Evolutionary conservation across 2,113 vertebrate genomes (phyloP), one percentile per base, ranked within the genome.

Genomic region (Pluvialis apricaria): DNA sequence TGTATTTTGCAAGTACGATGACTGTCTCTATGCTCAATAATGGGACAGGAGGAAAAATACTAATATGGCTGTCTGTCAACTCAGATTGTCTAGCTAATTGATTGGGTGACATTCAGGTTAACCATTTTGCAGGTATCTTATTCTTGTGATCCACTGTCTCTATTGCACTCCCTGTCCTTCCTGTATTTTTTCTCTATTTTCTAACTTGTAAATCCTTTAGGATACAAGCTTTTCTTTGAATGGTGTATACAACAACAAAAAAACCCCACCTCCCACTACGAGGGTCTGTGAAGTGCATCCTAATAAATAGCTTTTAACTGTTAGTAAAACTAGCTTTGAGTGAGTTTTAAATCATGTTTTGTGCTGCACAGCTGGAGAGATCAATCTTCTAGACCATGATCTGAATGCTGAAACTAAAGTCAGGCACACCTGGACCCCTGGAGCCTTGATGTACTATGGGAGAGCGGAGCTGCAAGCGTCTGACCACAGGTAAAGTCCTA

Each of bases 381-480:
- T 98, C 84, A 97, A 97, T 97, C 98, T 98, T 86, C 95, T 98
- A 31, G 98, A 98, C 84, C 96, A 28, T 13, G 97, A 98, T 82
- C 55, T 98, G 44, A 96, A 91, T 16, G 49, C 40, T 7, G 94
- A 97, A 79, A 69, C 78, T 77, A 97, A 94, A 71, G 69, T 97
- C 85, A 97, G 76, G 36, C 98, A 98, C 42, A 97, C 96, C 42
- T 98, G 98, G 98, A 98, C 97, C 34, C 98, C 98, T 2, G 98
- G 98, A n/a, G 97, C 92, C 49, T 98, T 99, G 92, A 97, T 98
- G 96, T 98, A 98, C 82, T 99, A 99, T 5, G 98, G 98, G 78
- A 98, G 98, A 69, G 98, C 98, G 0, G 98, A 99, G 87, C 97
- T 99, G 17, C 98, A 98, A 47, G 98, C 98, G 0, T 98, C 98